Conservation (phyloP, 2,888 invertebrate species). For the Luperina nickerlii region DNA sequence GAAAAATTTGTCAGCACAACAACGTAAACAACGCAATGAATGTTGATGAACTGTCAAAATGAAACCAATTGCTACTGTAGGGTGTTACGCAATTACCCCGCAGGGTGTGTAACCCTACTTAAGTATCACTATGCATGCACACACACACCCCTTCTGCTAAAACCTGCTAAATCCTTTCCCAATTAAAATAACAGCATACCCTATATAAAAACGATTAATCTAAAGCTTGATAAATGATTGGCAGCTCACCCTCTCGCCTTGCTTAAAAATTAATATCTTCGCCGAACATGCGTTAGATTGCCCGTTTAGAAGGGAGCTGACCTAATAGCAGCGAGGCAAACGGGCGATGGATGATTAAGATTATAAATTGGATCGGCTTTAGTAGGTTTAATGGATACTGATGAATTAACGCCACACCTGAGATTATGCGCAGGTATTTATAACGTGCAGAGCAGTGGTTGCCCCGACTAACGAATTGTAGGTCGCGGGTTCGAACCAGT, state of each 20-base stretch:
- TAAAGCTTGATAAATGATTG: conserved; percentile 53
- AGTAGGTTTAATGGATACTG: conserved; percentile 50
- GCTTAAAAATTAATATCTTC: conserved; percentile 52
- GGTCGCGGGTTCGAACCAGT: too few relatives aligned
- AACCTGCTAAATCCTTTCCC: conserved; percentile 30
- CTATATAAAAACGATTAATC: conserved; percentile 30
- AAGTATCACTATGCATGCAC: neutral
- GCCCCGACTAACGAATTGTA: too few relatives aligned
- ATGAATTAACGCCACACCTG: conserved; percentile 37
- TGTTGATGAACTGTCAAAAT: too few relatives aligned
- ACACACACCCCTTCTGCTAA: conserved; percentile 17
- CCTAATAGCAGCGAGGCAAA: conserved; percentile 26
- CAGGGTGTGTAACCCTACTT: neutral
- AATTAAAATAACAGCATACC: conserved; percentile 29
- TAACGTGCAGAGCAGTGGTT: neutral
- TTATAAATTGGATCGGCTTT: conserved; percentile 49
- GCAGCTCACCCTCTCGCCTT: conserved; percentile 11
- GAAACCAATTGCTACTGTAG: too few relatives aligned
- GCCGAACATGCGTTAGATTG: conserved; percentile 12
- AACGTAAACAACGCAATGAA: too few relatives aligned
- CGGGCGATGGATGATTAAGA: conserved; percentile 31
- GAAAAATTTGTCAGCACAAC: too few relatives aligned
- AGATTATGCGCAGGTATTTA: conserved; percentile 13
- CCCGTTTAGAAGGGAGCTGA: conserved; percentile 27
- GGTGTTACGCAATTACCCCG: too few relatives aligned